Evolutionary conservation across 2,888 invertebrate species (phyloP).

Genomic region (Meta bourneti): DNA sequence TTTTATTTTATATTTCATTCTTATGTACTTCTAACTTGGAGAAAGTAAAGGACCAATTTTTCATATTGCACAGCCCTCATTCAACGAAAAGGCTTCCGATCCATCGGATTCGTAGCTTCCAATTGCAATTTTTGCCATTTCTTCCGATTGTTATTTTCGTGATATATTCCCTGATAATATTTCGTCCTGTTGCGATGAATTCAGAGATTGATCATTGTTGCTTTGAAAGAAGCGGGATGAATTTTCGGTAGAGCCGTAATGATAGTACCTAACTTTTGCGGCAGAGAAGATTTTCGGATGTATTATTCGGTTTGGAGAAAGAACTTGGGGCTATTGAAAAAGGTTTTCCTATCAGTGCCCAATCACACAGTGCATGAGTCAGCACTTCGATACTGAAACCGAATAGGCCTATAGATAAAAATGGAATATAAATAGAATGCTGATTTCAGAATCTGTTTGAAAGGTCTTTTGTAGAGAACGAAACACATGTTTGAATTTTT

Average conservation of each 20-base stretch:
- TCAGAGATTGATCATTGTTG: slow-evolving; percentile 50
- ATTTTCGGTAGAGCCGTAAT: slow-evolving; percentile 33
- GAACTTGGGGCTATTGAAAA: not conserved
- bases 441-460: not conserved
- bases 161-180: slow-evolving; percentile 40
- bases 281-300: not conserved
- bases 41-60: slow-evolving; percentile 48
- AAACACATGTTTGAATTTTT: not conserved
- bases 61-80: slow-evolving; percentile 24
- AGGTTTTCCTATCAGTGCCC: not conserved
- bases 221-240: slow-evolving; percentile 27
- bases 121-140: slow-evolving; percentile 35
- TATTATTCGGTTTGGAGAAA: slow-evolving; percentile 7
- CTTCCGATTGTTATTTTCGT: slow-evolving; percentile 5
- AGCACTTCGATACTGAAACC: not conserved
- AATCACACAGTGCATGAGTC: not conserved
- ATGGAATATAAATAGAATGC: too few relatives aligned
- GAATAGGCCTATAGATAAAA: not conserved
- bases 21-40: slow-evolving; percentile 11
- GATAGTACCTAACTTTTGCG: not conserved
- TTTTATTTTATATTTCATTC: not conserved
- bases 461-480: not conserved
- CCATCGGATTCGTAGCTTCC: slow-evolving; percentile 18
- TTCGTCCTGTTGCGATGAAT: slow-evolving; percentile 10
- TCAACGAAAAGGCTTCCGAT: slow-evolving; percentile 29